phyloP scores from a whole-genome alignment of 1,140 invertebrate species.

The Drosophila miranda region DNA sequence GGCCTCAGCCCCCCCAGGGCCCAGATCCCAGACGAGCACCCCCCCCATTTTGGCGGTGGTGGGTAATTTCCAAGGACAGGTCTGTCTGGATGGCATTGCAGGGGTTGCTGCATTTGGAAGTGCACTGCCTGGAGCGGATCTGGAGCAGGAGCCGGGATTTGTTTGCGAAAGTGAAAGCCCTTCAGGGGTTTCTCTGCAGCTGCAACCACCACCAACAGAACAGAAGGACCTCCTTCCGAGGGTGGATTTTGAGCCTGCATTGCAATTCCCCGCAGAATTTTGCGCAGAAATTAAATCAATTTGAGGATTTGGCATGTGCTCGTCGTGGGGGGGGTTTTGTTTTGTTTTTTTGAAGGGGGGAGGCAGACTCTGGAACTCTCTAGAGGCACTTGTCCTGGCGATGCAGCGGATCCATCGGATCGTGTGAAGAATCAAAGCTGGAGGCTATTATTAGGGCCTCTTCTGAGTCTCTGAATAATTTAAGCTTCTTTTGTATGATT shows the following conservation, averaged over 20 bases:
- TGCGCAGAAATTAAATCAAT: conserved; percentile 51
- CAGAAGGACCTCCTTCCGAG: not conserved
- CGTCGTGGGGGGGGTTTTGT: not conserved
- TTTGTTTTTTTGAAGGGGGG: no score
- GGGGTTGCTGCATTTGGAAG: conserved; percentile 50
- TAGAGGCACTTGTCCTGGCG: no score
- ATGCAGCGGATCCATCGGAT: no score
- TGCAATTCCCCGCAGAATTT: conserved; percentile 40
- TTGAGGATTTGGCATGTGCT: conserved; percentile 46
- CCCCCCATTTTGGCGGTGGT: conserved; percentile 12
- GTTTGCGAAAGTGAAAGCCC: conserved; percentile 50
- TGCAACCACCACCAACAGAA: conserved; percentile 30
- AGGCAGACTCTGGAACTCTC: no score
- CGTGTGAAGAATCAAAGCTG: no score
- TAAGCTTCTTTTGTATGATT: no score
- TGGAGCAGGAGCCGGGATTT: conserved; percentile 43
- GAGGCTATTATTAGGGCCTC: no score
- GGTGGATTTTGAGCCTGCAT: conserved; percentile 30
- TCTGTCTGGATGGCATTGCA: conserved; percentile 11
- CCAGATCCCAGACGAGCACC: conserved; percentile 20
- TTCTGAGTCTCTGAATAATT: no score
- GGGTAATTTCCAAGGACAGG: conserved; percentile 15
- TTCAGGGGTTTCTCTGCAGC: conserved; percentile 18
- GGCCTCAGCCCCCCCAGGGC: not conserved
- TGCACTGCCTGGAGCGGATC: conserved; percentile 40